phyloP scores from a whole-genome alignment of 2,113 vertebrate species.

The Seriola dumerili region DNA sequence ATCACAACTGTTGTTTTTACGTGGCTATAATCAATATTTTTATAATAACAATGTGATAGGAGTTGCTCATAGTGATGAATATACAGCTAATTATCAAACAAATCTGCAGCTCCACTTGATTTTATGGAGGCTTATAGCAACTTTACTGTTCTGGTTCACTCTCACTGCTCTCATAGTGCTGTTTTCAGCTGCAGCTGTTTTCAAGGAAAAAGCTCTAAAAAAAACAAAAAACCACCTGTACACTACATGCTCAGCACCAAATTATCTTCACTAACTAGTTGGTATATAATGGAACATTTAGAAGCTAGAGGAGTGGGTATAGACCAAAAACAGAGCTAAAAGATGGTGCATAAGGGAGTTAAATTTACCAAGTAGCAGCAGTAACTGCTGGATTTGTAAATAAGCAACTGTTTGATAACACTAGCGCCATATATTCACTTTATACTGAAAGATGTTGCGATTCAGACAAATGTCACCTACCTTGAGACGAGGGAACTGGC shows the following conservation, averaged over 20 bases:
- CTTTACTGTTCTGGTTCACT: too few species aligned
- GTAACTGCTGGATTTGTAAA: too few species aligned
- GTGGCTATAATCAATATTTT: neutral
- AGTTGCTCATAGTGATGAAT: too few species aligned
- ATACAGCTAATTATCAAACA: too few species aligned
- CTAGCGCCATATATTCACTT: neutral
- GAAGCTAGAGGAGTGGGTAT: neutral
- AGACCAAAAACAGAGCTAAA: neutral
- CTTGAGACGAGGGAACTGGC: neutral
- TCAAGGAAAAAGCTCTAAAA: too few species aligned
- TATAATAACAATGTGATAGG: neutral
- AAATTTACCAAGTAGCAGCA: neutral
- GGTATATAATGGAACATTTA: neutral
- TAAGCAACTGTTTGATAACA: too few species aligned
- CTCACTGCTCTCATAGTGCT: too few species aligned
- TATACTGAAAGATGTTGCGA: neutral
- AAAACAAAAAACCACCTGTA: neutral
- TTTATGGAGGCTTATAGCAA: too few species aligned
- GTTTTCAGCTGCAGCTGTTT: too few species aligned
- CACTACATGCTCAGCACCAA: neutral
- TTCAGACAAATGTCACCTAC: slow-evolving; percentile 50
- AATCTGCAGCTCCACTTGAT: too few species aligned
- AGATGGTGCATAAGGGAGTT: too few species aligned
- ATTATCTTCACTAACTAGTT: neutral
- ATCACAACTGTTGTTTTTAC: neutral